Evolutionary conservation across 2,888 invertebrate genomes (phyloP).

Genomic region (Molanna angustata): DNA sequence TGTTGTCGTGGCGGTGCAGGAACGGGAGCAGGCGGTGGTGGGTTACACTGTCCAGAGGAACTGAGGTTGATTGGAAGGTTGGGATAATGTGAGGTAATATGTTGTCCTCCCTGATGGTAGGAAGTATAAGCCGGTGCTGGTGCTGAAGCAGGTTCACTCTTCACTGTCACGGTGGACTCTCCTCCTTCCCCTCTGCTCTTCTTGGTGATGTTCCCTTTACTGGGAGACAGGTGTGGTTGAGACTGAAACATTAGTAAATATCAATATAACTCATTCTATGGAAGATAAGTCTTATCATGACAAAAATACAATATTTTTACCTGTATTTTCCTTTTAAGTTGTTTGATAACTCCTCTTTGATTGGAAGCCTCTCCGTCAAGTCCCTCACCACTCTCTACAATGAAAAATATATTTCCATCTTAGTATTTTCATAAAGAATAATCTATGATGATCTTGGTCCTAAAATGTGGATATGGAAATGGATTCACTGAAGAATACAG

Average conservation of each 20-base stretch:
- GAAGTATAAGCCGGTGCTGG: too few species aligned
- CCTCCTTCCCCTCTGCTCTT: constrained; percentile 7
- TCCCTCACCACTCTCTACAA: constrained; percentile 1
- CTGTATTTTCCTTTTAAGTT: constrained; percentile 52
- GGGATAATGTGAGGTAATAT: background rate
- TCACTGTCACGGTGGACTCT: background rate
- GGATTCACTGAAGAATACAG: too few species aligned
- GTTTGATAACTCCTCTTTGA: constrained; percentile 48
- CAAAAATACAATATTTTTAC: constrained; percentile 35
- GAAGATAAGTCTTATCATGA: background rate
- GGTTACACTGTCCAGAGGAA: background rate
- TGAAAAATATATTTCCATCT: too few species aligned
- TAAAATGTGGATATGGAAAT: too few species aligned
- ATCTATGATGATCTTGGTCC: too few species aligned
- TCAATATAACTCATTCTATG: background rate
- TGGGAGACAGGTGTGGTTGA: constrained; percentile 19
- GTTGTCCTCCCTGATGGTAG: too few species aligned
- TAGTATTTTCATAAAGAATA: too few species aligned
- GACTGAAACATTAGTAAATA: constrained; percentile 15
- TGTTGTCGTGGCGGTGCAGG: constrained; percentile 40
- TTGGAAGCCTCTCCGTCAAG: constrained; percentile 32
- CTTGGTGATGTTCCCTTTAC: constrained; percentile 9
- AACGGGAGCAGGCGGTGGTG: constrained; percentile 41
- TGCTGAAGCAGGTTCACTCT: too few species aligned
- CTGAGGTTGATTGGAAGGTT: constrained; percentile 13